Base-by-base conservation (phyloP, 2,888 invertebrate genomes). In the Agrotis segetum region DNA sequence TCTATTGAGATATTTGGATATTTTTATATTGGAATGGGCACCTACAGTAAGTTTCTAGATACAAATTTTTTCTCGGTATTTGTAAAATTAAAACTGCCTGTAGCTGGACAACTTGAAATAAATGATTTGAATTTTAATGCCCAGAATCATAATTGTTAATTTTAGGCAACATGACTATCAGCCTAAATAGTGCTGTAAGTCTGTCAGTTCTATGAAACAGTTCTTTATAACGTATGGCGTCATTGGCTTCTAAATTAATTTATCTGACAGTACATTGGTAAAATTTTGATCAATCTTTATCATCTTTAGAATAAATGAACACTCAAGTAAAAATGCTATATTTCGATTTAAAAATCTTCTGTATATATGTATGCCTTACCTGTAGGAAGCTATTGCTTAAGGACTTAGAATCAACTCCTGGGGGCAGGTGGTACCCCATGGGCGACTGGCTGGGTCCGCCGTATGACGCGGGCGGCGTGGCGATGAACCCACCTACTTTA, bases 401-500 rank as follows among this genome's bases (percentile, higher is more conserved):
- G 87, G 97, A 97, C 87, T 97, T 97, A 24, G 97, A 96, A 85
- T 97, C 97, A 7, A 91, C 93, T 13, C 95, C 97, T 0, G 94
- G 94, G 13, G 98, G 98, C 85, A 98, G 96, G 82, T 98, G 97
- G 89, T 98, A 98, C 47, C 89, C 97, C 96, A 91, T 97, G 92
- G 83, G 96, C 85, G 82, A 91, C 85, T 87, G 93, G 85, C 92
- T 93, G 7, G 95, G 89, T 0, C 90, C 90, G 60, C 91, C 91
- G 56, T 87, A 91, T n/a, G 71, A 16, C n/a, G 80, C 82, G 3
- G 95, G 87, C 55, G 91, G 88, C 0, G 89, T 91, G 1, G 94
- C 94, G 34, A 94, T 88, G 79, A 95, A 95, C 0, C 95, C 95
- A 7, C 96, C 95, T 0, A 85, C 94, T 74, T 93, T 94, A n/a